Conservation (phyloP, 2,888 invertebrate genomes). For the Chymomyza procnemis region DNA sequence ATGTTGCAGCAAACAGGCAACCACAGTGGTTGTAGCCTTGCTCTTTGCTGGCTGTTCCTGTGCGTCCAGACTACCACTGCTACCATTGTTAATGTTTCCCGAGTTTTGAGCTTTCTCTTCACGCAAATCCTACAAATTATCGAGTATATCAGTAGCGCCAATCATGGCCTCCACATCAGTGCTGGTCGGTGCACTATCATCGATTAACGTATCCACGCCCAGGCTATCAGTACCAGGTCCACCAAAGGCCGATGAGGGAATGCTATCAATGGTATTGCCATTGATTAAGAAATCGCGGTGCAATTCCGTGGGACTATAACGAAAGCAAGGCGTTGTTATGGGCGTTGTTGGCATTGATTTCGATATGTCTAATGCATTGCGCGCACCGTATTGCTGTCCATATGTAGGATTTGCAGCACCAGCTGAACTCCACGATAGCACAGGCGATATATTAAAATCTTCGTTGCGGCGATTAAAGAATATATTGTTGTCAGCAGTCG, state of each 20-base stretch:
- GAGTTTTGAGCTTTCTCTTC: conserved; percentile 68
- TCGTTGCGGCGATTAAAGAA: conserved; percentile 38
- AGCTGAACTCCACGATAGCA: conserved; percentile 40
- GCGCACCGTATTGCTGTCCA: conserved; percentile 41
- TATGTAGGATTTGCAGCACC: conserved; percentile 23
- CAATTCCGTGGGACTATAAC: conserved; percentile 80
- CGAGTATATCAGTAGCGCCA: conserved; percentile 75
- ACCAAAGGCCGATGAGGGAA: conserved; percentile 62
- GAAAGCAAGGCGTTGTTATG: conserved; percentile 80
- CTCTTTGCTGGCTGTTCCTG: conserved; percentile 29
- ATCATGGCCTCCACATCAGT: conserved; percentile 75
- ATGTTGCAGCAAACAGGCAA: conserved; percentile 68
- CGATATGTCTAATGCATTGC: conserved; percentile 81
- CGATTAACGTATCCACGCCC: conserved; percentile 57
- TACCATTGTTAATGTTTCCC: conserved; percentile 5
- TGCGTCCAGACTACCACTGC: conserved; percentile 1
- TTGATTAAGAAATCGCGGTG: conserved; percentile 82
- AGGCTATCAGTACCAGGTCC: conserved; percentile 38
- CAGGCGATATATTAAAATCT: conserved; percentile 40
- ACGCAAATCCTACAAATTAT: conserved; percentile 76
- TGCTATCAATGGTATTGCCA: conserved; percentile 81
- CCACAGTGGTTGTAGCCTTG: conserved; percentile 40
- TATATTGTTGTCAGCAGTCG: conserved; percentile 23
- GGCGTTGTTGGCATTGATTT: conserved; percentile 90
- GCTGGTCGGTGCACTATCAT: conserved; percentile 51